phyloP scores from a whole-genome alignment of 37 sponge, comb jelly and placozoan genomes.

The Mnemiopsis leidyi region DNA sequence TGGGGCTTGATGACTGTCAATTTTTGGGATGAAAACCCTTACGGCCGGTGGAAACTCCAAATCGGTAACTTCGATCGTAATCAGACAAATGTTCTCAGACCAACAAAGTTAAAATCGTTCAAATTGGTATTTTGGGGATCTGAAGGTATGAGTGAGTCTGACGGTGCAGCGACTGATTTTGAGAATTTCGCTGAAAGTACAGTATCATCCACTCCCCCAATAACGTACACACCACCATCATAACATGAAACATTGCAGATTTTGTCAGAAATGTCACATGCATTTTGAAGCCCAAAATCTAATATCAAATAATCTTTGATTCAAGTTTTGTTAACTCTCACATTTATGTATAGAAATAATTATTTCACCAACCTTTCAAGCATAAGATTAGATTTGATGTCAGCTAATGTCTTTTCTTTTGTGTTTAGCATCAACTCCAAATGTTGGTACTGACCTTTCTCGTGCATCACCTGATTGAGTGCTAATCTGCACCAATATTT shows the following conservation, averaged over 20 bases:
- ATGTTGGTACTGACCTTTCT: slow-evolving; percentile 27
- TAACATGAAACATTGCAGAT: no score
- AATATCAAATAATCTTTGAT: no score
- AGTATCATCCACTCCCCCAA: not conserved
- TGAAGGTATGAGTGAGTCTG: no score
- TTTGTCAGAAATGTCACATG: no score
- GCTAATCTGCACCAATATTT: slow-evolving; percentile 31
- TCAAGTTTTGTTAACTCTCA: no score
- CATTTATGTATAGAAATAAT: no score
- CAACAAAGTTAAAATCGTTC: not conserved
- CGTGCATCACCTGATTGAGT: slow-evolving; percentile 24
- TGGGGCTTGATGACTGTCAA: slow-evolving; percentile 32
- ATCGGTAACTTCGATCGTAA: not conserved
- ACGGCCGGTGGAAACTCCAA: not conserved
- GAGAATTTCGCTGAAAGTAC: no score
- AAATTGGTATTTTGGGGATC: not conserved
- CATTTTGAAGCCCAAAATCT: no score
- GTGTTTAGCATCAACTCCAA: slow-evolving; percentile 17
- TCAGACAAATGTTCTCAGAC: not conserved
- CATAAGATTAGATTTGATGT: slow-evolving; percentile 5
- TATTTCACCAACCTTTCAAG: slow-evolving; percentile 17
- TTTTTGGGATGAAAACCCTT: slow-evolving; percentile 14
- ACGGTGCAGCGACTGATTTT: no score
- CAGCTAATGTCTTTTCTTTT: not conserved
- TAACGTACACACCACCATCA: not conserved